Conservation (phyloP, 1,140 invertebrate species). For the Zaprionus kolodkinae region DNA sequence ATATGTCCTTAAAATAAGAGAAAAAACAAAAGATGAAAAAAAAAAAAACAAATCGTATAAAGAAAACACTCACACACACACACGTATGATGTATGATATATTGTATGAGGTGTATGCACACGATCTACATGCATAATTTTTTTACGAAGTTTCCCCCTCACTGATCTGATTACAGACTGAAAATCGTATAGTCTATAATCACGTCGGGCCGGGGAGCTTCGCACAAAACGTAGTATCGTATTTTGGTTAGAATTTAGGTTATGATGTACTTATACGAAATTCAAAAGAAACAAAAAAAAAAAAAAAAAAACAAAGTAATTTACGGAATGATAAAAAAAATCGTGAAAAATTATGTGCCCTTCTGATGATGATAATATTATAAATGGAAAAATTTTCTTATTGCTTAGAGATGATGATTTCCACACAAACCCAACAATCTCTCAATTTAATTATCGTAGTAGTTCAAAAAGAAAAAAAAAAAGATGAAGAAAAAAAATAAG, state of each 20-base stretch:
- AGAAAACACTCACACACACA: constrained; percentile 2
- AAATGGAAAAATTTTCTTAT: constrained; percentile 30
- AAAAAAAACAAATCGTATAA: background rate
- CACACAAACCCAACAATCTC: constrained; percentile 24
- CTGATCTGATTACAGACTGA: constrained; percentile 21
- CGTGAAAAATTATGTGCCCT: constrained; percentile 41
- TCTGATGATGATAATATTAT: constrained; percentile 39
- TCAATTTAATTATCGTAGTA: constrained; percentile 45
- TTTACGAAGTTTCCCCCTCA: background rate
- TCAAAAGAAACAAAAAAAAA: constrained; percentile 10
- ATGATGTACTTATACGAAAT: constrained; percentile 35
- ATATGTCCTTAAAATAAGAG: constrained; percentile 33
- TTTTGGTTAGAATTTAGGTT: constrained; percentile 34
- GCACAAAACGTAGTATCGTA: constrained; percentile 21
- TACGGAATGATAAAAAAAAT: constrained; percentile 10
- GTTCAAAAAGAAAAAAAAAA: constrained; percentile 22
- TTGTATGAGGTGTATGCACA: constrained; percentile 2
- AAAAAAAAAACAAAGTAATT: constrained; percentile 8
- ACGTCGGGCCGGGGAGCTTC: constrained; percentile 11
- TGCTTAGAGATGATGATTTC: constrained; percentile 34
- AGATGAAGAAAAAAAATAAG: constrained; percentile 8
- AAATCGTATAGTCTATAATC: constrained; percentile 14
- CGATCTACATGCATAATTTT: constrained; percentile 15
- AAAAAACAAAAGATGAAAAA: background rate
- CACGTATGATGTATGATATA: background rate